phyloP scores from a whole-genome alignment of 1,140 invertebrate species.

The Triops longicaudatus region DNA sequence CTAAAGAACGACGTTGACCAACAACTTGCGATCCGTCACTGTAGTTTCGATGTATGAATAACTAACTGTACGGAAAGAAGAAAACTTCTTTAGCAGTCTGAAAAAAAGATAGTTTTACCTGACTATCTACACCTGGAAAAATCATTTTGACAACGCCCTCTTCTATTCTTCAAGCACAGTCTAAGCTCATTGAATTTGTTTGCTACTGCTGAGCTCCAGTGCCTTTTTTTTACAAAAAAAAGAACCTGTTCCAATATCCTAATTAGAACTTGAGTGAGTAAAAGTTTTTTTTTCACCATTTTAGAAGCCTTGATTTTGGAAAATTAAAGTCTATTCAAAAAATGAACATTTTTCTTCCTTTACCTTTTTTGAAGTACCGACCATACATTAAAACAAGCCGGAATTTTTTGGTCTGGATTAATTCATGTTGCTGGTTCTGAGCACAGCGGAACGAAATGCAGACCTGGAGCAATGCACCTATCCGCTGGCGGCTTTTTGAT shows the following conservation, averaged over 20 bases:
- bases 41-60: not conserved
- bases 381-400: not conserved
- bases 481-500: constrained; percentile 1
- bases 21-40: constrained; percentile 7
- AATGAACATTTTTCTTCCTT: too few species aligned
- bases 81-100: not conserved
- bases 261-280: not conserved
- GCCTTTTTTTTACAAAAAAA: too few species aligned
- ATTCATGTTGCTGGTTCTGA: not conserved
- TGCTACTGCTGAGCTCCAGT: too few species aligned
- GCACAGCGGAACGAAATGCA: not conserved
- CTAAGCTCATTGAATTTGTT: too few species aligned
- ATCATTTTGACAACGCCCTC: not conserved
- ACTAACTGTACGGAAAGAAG: not conserved
- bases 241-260: too few species aligned
- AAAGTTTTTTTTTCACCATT: not conserved
- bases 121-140: constrained; percentile 1
- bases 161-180: not conserved
- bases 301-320: not conserved
- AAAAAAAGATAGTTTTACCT: not conserved
- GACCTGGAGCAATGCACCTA: constrained; percentile 6
- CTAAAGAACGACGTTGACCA: not conserved
- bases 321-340: not conserved
- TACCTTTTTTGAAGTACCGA: too few species aligned
- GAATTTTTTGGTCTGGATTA: not conserved